These are phyloP conservation scores for Sebastolobus alascanus DNA, from an alignment of 2,797 vertebrate species.

Conservation along the genomic window DNA sequence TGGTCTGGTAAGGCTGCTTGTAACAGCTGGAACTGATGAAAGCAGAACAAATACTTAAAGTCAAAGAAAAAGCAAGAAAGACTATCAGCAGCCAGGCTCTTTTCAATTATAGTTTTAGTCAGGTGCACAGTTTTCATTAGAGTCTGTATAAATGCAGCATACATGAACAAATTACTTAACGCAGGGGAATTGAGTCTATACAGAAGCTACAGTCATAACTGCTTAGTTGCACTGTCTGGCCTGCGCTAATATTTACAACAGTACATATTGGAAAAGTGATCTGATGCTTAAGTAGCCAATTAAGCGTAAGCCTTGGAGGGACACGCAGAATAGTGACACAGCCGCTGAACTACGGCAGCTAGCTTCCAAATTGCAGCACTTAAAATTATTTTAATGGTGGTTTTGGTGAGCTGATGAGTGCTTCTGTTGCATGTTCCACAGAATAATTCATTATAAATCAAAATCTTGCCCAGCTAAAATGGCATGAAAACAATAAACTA, in stretches of 20 bases:
- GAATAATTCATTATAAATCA: slow-evolving; percentile 16
- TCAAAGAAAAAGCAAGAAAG: neutral
- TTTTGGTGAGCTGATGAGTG: slow-evolving; percentile 19
- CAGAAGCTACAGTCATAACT: neutral
- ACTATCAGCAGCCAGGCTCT: neutral
- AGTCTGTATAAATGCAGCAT: slow-evolving; percentile 5
- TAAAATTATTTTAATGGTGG: slow-evolving; percentile 35
- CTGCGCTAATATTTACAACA: neutral
- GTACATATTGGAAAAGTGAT: slow-evolving; percentile 25
- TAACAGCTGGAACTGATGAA: neutral
- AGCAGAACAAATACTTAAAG: neutral
- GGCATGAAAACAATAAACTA: neutral
- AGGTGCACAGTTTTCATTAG: slow-evolving; percentile 5
- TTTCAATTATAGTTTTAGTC: neutral
- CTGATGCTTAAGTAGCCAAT: slow-evolving; percentile 46
- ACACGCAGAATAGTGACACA: slow-evolving; percentile 23
- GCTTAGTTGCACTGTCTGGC: neutral
- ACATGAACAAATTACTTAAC: neutral
- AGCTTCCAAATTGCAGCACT: slow-evolving; percentile 18
- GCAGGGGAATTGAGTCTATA: neutral
- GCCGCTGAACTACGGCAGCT: slow-evolving; percentile 24
- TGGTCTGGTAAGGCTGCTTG: neutral
- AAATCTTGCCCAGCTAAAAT: neutral
- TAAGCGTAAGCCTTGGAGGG: slow-evolving; percentile 23
- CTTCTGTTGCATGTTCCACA: neutral